Conservation (phyloP, 2,113 vertebrate species). For the Toxostoma redivivum region DNA sequence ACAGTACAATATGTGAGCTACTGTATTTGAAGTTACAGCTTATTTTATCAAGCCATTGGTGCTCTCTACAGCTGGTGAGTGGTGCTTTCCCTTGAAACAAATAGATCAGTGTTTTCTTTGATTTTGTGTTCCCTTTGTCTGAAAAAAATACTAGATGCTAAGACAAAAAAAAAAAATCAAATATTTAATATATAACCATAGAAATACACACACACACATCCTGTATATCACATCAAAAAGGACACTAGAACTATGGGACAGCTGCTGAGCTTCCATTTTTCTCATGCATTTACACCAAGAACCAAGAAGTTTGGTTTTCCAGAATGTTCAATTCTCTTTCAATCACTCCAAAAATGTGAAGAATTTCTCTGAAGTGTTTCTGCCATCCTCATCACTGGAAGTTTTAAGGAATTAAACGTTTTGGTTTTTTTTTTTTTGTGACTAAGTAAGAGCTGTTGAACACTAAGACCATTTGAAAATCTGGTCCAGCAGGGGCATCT, state of each 20-base stretch:
- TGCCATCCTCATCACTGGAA: not conserved
- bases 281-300: constrained; percentile 29
- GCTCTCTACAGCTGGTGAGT: constrained; percentile 3
- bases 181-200: not conserved
- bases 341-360: not conserved
- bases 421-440: not conserved
- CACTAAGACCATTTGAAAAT: not conserved
- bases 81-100: not conserved
- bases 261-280: constrained; percentile 26
- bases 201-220: not conserved
- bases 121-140: constrained; percentile 1
- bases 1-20: not conserved
- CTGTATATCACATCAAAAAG: not conserved
- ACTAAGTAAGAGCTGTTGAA: not conserved
- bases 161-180: constrained; percentile 44
- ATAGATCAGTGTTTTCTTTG: not conserved
- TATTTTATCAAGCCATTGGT: constrained; percentile 17
- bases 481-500: not conserved
- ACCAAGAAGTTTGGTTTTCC: not conserved
- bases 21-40: not conserved
- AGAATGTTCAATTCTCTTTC: not conserved
- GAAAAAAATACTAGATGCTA: constrained; percentile 8
- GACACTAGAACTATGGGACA: constrained; percentile 32
- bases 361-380: not conserved
- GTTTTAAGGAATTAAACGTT: not conserved